phyloP scores from a whole-genome alignment of 2,797 vertebrate species.

The Paedocypris micromegethes region DNA sequence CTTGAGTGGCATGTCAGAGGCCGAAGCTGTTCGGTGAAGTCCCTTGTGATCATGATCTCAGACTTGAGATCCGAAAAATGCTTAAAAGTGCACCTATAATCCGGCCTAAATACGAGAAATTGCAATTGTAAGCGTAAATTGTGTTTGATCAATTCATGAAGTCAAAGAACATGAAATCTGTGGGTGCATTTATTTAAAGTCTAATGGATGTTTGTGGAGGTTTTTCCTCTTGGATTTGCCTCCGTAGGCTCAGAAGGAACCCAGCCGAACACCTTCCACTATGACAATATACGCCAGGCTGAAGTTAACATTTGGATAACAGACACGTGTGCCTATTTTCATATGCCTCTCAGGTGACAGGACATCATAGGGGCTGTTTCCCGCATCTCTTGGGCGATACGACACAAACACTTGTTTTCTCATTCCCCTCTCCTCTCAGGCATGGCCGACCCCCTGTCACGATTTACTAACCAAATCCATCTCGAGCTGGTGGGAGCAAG shows the following conservation, averaged over 20 bases:
- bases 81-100: no score
- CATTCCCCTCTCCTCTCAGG: slow-evolving; percentile 74
- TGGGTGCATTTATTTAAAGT: no score
- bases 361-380: slow-evolving; percentile 59
- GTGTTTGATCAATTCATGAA: no score
- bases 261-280: slow-evolving; percentile 39
- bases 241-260: no score
- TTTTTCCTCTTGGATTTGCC: no score
- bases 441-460: slow-evolving; percentile 74
- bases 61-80: no score
- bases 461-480: slow-evolving; percentile 74
- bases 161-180: no score
- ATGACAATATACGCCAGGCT: slow-evolving; percentile 68
- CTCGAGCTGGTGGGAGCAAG: slow-evolving; percentile 54
- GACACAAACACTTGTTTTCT: slow-evolving; percentile 67
- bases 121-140: no score
- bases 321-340: slow-evolving; percentile 67
- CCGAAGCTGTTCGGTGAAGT: no score
- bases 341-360: slow-evolving; percentile 69
- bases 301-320: slow-evolving; percentile 79
- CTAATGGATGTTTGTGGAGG: no score
- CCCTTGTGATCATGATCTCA: no score
- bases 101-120: no score
- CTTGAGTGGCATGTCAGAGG: not conserved
- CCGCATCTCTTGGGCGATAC: slow-evolving; percentile 63